phyloP scores from a whole-genome alignment of 2,113 vertebrate genomes.

The Etheostoma spectabile region DNA sequence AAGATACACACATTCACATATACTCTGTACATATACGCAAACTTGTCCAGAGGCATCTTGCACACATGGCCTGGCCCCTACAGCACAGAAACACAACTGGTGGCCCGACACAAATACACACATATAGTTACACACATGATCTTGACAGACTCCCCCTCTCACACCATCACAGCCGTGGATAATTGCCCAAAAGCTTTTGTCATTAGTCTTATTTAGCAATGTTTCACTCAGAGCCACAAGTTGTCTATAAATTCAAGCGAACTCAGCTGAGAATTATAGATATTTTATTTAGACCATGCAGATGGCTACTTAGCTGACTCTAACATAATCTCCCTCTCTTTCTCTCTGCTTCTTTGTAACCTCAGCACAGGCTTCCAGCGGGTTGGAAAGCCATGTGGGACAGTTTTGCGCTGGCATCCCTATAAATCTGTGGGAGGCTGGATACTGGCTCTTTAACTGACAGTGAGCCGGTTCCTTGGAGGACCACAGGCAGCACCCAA shows the following conservation, averaged over 20 bases:
- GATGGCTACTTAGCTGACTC: constrained; percentile 66
- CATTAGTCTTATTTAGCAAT: constrained; percentile 15
- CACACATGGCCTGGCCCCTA: constrained; percentile 47
- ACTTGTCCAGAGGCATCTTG: constrained; percentile 43
- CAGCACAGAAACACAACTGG: constrained; percentile 28
- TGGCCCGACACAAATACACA: constrained; percentile 26
- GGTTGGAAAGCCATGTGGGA: constrained; percentile 81
- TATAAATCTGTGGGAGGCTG: constrained; percentile 82
- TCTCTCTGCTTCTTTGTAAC: constrained; percentile 59
- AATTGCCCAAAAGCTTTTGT: constrained; percentile 43
- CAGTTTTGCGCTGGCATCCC: constrained; percentile 84
- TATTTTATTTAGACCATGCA: constrained; percentile 44
- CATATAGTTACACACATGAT: constrained; percentile 24
- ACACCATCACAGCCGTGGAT: constrained; percentile 47
- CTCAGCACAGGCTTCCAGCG: constrained; percentile 69
- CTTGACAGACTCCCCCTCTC: constrained; percentile 47
- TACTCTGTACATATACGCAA: neutral
- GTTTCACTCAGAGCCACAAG: constrained; percentile 35
- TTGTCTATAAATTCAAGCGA: constrained; percentile 37
- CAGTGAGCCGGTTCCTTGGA: constrained; percentile 67
- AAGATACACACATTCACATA: constrained; percentile 5
- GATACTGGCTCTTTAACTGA: constrained; percentile 74
- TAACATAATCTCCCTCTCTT: constrained; percentile 52
- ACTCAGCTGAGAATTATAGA: constrained; percentile 58
- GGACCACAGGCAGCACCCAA: constrained; percentile 63